phyloP scores from a whole-genome alignment of 2,888 invertebrate genomes.

The Acrobasis repandana region DNA sequence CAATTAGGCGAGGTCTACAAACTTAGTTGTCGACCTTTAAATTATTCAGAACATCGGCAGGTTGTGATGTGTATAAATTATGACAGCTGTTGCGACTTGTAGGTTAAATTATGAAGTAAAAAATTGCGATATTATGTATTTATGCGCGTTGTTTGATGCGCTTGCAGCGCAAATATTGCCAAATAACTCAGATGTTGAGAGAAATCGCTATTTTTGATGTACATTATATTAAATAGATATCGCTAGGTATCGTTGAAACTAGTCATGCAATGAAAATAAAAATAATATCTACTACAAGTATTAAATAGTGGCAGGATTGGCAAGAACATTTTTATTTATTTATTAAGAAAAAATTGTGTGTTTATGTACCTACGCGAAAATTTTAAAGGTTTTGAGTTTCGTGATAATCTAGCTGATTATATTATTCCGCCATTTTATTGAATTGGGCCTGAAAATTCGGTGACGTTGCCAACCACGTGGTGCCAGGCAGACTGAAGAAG shows the following conservation, averaged over 20 bases:
- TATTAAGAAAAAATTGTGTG: too few relatives aligned
- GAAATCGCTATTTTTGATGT: conserved; percentile 14
- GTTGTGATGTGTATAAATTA: conserved; percentile 15
- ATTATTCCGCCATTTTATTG: too few relatives aligned
- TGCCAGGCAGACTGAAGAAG: too few relatives aligned
- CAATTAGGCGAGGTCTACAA: too few relatives aligned
- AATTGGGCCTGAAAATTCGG: too few relatives aligned
- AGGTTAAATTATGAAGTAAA: conserved; percentile 1
- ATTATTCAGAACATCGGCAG: conserved; percentile 2
- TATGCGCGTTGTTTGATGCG: neutral
- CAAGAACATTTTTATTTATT: too few relatives aligned
- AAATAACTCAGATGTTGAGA: conserved; percentile 1
- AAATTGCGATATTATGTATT: conserved; percentile 1
- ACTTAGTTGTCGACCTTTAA: too few relatives aligned
- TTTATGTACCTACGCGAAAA: too few relatives aligned
- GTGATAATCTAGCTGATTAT: too few relatives aligned
- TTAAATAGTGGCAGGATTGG: too few relatives aligned
- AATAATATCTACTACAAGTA: neutral
- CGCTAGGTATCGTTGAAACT: neutral
- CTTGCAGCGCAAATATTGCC: neutral
- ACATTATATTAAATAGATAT: conserved; percentile 1
- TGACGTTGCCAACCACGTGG: too few relatives aligned
- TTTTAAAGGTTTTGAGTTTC: too few relatives aligned
- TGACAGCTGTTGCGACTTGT: conserved; percentile 2
- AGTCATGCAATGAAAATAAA: neutral